Conservation (phyloP, 2,888 invertebrate species). For the Lydus trimaculatus region DNA sequence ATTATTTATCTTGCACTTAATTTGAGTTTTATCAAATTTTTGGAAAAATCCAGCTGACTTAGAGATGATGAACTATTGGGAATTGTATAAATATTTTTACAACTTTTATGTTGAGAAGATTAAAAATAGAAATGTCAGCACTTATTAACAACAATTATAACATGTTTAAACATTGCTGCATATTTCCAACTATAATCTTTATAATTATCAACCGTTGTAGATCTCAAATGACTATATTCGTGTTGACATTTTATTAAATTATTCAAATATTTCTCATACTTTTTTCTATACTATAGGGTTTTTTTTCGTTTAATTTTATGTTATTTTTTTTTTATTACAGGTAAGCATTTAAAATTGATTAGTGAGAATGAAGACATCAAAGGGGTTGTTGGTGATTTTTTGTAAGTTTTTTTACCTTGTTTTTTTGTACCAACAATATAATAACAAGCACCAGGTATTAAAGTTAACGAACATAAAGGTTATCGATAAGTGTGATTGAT, state of each 20-base stretch:
- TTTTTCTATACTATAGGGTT: conserved; percentile 1
- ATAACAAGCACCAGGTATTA: conserved; percentile 28
- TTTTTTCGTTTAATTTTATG: conserved; percentile 9
- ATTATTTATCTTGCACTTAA: too few species aligned
- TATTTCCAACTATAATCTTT: conserved; percentile 22
- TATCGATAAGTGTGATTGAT: conserved; percentile 29
- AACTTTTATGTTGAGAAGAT: too few species aligned
- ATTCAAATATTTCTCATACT: conserved; percentile 15
- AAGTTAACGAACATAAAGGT: conserved; percentile 20
- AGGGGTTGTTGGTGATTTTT: background rate
- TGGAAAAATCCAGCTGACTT: too few species aligned
- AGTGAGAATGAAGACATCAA: conserved; percentile 21
- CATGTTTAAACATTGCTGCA: background rate
- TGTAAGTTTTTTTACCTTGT: background rate
- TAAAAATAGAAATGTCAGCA: too few species aligned
- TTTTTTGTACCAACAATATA: background rate
- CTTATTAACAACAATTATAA: background rate
- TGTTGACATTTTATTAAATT: conserved; percentile 17
- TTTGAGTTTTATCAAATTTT: too few species aligned
- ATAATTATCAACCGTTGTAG: conserved; percentile 18
- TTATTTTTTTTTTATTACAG: conserved; percentile 15
- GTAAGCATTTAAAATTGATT: conserved; percentile 17
- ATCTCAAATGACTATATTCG: conserved; percentile 16
- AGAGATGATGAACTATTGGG: too few species aligned
- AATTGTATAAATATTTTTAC: too few species aligned